Percentiles rank a stretch among this genome's conserved stretches.
phyloP scores from a whole-genome alignment of 64 coral and sea anemone species.

The Montipora foliosa region DNA sequence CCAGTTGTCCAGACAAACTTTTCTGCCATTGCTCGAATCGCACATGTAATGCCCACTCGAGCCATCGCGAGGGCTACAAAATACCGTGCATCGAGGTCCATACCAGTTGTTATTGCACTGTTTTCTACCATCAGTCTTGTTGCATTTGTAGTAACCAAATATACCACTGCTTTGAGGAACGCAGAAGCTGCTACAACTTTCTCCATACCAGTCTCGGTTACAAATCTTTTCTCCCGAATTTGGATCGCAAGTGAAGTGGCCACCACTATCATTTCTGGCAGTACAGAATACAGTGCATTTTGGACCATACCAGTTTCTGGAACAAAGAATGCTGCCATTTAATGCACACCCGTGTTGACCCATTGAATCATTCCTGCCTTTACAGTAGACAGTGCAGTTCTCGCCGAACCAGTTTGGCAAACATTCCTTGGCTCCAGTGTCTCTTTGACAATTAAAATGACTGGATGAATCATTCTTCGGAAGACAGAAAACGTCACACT shows the following conservation, averaged over 20 bases:
- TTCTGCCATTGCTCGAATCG: slow-evolving; percentile 51
- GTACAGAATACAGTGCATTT: slow-evolving; percentile 63
- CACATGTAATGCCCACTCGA: slow-evolving; percentile 60
- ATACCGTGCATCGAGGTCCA: slow-evolving; percentile 46
- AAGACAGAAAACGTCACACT: slow-evolving; percentile 58
- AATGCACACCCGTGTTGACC: slow-evolving; percentile 63
- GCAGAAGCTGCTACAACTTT: slow-evolving; percentile 59
- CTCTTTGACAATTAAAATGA: slow-evolving; percentile 74
- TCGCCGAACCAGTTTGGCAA: slow-evolving; percentile 76
- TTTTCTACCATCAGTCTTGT: slow-evolving; percentile 44
- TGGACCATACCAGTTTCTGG: slow-evolving; percentile 68
- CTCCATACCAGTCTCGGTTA: slow-evolving; percentile 55
- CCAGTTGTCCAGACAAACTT: slow-evolving; percentile 63
- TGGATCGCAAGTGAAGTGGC: slow-evolving; percentile 63
- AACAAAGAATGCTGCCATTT: slow-evolving; percentile 60
- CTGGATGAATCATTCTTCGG: slow-evolving; percentile 69
- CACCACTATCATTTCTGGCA: slow-evolving; percentile 45
- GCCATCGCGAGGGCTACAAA: slow-evolving; percentile 34
- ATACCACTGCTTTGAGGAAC: slow-evolving; percentile 6
- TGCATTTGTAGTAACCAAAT: slow-evolving; percentile 73
- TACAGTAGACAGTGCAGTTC: slow-evolving; percentile 71
- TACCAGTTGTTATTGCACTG: slow-evolving; percentile 62
- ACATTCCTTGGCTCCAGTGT: slow-evolving; percentile 86
- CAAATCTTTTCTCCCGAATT: slow-evolving; percentile 60
- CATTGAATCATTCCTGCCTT: slow-evolving; percentile 45